Conservation (phyloP, 2,113 vertebrate species). For the Xenopus borealis region DNA sequence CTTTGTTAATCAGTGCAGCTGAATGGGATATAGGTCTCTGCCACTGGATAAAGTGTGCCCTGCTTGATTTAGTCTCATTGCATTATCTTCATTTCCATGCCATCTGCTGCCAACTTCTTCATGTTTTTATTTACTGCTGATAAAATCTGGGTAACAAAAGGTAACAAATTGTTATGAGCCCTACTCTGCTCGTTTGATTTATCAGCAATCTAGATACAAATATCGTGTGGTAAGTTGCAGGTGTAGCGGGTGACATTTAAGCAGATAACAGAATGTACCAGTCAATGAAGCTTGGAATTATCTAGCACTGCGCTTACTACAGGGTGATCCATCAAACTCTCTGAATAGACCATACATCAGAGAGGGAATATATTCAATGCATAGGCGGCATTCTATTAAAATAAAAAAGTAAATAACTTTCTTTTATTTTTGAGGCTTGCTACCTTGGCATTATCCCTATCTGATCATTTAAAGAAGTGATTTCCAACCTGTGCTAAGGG, state of each 20-base stretch:
- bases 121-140: conserved; percentile 9
- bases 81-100: conserved; percentile 45
- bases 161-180: conserved; percentile 20
- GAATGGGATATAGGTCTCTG: conserved; percentile 15
- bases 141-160: conserved; percentile 35
- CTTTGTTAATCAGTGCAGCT: conserved; percentile 32
- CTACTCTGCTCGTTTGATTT: conserved; percentile 20
- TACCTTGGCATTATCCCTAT: no score
- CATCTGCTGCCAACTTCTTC: conserved; percentile 35
- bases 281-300: not conserved
- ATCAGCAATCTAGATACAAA: not conserved
- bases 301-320: no score
- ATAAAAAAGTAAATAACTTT: no score
- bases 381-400: no score
- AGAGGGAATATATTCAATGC: no score
- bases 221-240: not conserved
- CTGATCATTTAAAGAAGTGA: no score
- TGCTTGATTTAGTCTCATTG: conserved; percentile 40
- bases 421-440: no score
- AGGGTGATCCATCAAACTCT: no score
- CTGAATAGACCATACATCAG: no score
- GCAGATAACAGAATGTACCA: not conserved
- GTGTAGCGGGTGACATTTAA: not conserved
- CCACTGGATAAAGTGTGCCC: conserved; percentile 31
- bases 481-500: no score